phyloP scores from a whole-genome alignment of 1,140 invertebrate genomes.

The Anadara kagoshimensis region DNA sequence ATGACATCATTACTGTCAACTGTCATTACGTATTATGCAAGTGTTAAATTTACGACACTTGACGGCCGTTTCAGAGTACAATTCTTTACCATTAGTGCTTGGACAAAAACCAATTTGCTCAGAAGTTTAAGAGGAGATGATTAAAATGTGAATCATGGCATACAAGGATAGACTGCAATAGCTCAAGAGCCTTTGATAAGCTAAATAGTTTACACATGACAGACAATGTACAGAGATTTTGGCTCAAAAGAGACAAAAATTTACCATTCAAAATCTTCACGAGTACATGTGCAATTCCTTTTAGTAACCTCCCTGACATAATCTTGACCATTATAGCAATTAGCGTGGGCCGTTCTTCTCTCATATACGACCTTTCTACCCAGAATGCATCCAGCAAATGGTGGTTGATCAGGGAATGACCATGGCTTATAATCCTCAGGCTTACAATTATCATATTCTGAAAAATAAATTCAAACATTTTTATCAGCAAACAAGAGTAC shows the following conservation, averaged over 20 bases:
- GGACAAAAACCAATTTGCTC: too few relatives aligned
- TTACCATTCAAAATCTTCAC: slow-evolving; percentile 89
- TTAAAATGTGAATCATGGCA: too few relatives aligned
- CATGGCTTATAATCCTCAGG: slow-evolving; percentile 90
- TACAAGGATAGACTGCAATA: too few relatives aligned
- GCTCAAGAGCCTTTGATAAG: too few relatives aligned
- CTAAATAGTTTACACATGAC: background rate
- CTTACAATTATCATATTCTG: slow-evolving; percentile 77
- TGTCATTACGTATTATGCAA: too few relatives aligned
- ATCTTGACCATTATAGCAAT: slow-evolving; percentile 87
- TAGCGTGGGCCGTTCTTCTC: slow-evolving; percentile 80
- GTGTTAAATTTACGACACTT: too few relatives aligned
- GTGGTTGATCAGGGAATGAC: slow-evolving; percentile 74
- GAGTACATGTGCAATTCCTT: slow-evolving; percentile 85
- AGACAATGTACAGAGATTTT: too few relatives aligned
- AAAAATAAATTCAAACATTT: slow-evolving; percentile 52
- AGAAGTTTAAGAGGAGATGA: too few relatives aligned
- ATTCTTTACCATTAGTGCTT: too few relatives aligned
- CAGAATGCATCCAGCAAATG: slow-evolving; percentile 79
- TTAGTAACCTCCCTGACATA: slow-evolving; percentile 82
- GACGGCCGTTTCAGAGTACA: too few relatives aligned
- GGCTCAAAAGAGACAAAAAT: too few relatives aligned
- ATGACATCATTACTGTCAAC: too few relatives aligned
- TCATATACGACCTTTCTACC: slow-evolving; percentile 86
- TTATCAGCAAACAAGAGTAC: background rate